These are phyloP conservation scores for Pollimyrus isidori DNA, from an alignment of 2,113 vertebrate genomes.

Conservation along the genomic window DNA sequence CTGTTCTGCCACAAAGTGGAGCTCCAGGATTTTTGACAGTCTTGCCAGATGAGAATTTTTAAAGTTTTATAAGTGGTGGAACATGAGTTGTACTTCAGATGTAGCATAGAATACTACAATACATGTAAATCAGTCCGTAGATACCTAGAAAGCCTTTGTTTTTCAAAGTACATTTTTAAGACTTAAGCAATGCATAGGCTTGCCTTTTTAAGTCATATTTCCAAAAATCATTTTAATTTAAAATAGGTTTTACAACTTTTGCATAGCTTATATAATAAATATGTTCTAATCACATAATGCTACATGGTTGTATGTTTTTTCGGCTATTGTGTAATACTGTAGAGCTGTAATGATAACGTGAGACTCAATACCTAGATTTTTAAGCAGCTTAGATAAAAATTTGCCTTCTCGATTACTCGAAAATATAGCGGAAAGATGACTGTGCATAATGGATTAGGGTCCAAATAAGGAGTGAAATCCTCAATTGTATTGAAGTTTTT, in stretches of 20 bases:
- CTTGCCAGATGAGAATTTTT: neutral
- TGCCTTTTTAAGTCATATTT: neutral
- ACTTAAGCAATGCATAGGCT: neutral
- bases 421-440: neutral
- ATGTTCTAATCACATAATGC: neutral
- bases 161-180: neutral
- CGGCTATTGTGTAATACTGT: neutral
- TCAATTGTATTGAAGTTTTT: neutral
- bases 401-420: neutral
- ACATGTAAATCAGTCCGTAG: neutral
- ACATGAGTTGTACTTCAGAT: neutral
- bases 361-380: neutral
- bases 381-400: neutral
- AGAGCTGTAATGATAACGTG: neutral
- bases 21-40: neutral
- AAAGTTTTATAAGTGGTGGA: neutral
- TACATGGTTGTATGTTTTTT: neutral
- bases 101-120: too few species aligned
- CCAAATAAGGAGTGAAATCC: neutral
- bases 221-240: neutral
- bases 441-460: neutral
- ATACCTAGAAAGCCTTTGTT: neutral
- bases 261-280: neutral
- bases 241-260: neutral
- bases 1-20: slow-evolving; percentile 22